phyloP scores from a whole-genome alignment of 1,140 invertebrate species.

The Copidosoma floridanum region DNA sequence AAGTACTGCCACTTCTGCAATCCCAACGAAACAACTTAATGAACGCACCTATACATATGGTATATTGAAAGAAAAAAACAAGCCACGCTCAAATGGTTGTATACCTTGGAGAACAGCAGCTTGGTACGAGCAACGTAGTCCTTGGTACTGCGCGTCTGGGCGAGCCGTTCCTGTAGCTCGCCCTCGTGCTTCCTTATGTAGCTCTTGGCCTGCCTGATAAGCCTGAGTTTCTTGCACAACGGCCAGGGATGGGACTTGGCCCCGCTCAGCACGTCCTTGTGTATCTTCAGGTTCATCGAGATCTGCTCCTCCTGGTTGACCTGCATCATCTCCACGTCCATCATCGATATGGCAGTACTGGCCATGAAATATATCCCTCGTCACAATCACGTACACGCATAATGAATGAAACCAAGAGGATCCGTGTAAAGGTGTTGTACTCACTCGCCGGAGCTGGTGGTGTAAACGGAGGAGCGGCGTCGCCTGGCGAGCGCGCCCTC shows the following conservation, averaged over 20 bases:
- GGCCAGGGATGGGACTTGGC: slow-evolving; percentile 88
- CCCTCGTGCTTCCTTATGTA: slow-evolving; percentile 89
- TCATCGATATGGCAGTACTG: slow-evolving; percentile 74
- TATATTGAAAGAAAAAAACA: too few species aligned
- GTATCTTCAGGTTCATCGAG: slow-evolving; percentile 85
- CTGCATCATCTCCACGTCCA: slow-evolving; percentile 58
- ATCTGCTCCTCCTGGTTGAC: slow-evolving; percentile 74
- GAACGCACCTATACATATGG: not conserved
- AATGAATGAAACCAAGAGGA: too few species aligned
- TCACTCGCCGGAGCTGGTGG: slow-evolving; percentile 83
- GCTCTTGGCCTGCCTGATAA: slow-evolving; percentile 81
- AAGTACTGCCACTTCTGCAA: slow-evolving; percentile 77
- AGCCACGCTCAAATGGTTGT: too few species aligned
- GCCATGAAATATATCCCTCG: too few species aligned
- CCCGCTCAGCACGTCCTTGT: slow-evolving; percentile 88
- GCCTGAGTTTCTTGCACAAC: slow-evolving; percentile 80
- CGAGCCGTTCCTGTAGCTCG: slow-evolving; percentile 82
- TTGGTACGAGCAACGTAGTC: slow-evolving; percentile 82
- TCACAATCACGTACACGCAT: too few species aligned
- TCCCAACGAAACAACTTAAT: not conserved
- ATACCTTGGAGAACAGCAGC: slow-evolving; percentile 74
- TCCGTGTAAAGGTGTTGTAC: slow-evolving; percentile 40
- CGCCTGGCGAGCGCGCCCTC: slow-evolving; percentile 43
- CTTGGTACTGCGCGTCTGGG: slow-evolving; percentile 80
- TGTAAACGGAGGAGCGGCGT: slow-evolving; percentile 75